A percentile compares a stretch with the other conserved stretches of the same genome.
Evolutionary conservation across 2,113 vertebrate genomes (phyloP).

Genomic region (Lepisosteus oculatus): DNA sequence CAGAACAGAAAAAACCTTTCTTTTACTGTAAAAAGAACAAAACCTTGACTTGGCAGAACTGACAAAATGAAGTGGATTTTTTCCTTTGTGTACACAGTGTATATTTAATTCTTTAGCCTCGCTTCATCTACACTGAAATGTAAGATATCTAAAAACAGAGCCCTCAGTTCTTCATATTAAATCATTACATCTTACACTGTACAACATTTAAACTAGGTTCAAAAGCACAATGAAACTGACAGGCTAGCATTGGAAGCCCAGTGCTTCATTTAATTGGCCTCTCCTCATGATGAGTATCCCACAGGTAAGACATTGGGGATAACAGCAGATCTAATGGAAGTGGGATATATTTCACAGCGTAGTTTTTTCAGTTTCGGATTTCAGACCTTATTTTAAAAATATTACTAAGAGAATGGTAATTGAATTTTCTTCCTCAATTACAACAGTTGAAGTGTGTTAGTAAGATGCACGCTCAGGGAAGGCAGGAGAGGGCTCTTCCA

Average conservation of each 20-base stretch:
- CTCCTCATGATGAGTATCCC: background rate
- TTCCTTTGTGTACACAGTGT: background rate
- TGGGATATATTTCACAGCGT: background rate
- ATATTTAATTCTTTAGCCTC: background rate
- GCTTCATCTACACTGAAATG: background rate
- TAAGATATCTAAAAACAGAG: background rate
- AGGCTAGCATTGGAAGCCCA: background rate
- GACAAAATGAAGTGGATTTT: constrained; percentile 5
- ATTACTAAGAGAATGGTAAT: constrained; percentile 14
- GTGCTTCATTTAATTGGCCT: background rate
- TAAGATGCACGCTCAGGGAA: background rate
- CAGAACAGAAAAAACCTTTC: background rate
- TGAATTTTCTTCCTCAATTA: background rate
- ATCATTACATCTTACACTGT: background rate
- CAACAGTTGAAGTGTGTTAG: background rate
- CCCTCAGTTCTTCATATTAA: background rate
- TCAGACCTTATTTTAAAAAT: background rate
- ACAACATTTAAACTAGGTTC: background rate
- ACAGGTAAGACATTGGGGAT: background rate
- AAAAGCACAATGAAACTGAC: too few species aligned
- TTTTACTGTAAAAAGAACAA: background rate
- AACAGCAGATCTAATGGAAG: background rate
- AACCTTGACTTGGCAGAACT: constrained; percentile 5
- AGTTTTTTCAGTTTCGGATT: constrained; percentile 8
- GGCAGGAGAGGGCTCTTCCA: background rate